phyloP scores from a whole-genome alignment of 2,113 vertebrate species.

The Cacatua alba region DNA sequence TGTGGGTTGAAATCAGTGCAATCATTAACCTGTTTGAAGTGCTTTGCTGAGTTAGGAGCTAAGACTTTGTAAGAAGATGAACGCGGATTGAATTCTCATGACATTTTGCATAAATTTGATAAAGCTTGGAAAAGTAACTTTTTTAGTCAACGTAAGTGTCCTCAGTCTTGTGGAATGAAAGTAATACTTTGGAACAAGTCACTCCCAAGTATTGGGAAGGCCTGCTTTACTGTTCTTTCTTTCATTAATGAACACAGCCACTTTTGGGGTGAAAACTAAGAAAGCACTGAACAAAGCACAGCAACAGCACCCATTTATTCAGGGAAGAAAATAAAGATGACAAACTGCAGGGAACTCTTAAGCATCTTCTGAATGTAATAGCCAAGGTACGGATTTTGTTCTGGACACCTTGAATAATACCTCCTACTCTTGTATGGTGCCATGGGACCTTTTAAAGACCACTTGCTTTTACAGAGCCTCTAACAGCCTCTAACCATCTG shows the following conservation, averaged over 20 bases:
- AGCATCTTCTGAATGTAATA: not conserved
- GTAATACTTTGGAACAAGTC: not conserved
- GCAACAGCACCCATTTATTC: not conserved
- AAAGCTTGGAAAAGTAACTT: not conserved
- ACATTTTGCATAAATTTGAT: not conserved
- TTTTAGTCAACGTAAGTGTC: not conserved
- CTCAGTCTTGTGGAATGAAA: not conserved
- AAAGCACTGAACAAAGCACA: not conserved
- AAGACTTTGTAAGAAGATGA: slow-evolving; percentile 2
- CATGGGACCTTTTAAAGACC: slow-evolving; percentile 1
- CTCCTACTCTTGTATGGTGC: not conserved
- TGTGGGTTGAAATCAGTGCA: slow-evolving; percentile 16
- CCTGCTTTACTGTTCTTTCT: not conserved
- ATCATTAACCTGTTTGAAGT: slow-evolving; percentile 48
- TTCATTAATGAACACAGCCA: not conserved
- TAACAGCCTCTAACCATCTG: not conserved
- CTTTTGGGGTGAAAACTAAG: not conserved
- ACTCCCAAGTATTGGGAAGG: not conserved
- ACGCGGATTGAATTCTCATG: slow-evolving; percentile 2
- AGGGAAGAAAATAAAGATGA: not conserved
- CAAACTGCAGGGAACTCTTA: not conserved
- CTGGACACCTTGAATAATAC: slow-evolving; percentile 9
- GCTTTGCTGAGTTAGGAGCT: slow-evolving; percentile 22
- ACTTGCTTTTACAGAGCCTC: slow-evolving; percentile 1
- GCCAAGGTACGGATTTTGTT: not conserved